Evolutionary conservation across 2,888 invertebrate genomes (phyloP), one percentile per base, ranked within the genome.

Genomic region (Hoplodrina ambigua): DNA sequence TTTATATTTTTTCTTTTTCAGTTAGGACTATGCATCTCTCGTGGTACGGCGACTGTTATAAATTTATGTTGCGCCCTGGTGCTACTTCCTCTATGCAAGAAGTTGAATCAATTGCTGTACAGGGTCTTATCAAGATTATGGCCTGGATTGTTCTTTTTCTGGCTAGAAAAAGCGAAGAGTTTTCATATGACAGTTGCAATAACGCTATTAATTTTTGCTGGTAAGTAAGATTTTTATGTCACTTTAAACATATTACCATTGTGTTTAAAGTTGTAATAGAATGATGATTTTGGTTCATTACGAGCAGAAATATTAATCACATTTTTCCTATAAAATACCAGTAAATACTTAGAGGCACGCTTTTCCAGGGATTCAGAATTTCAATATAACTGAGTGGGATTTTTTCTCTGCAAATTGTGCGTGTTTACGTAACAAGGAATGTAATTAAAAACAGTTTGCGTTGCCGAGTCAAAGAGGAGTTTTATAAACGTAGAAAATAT

Each of bases 131-230:
- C 94, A 11, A 89, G 89, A 78, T 52, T 93, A 61, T 95, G 94
- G 78, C 94, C 94, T 0, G 88, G 89, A 10, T 77, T 94, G 46
- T 94, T 96, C 84, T 94, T 95, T 87, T 91, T 93, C 75, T 96
- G 96, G 95, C 79, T 96, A 75, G 96, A 96, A 85, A 93, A 90
- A 70, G 94, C 96, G 54, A 96, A 96, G 87, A 94, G 94, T 69
- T 95, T 96, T 74, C 96, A 96, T 77, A 95, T 96, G 92, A 94
- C 94, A 53, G 94, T 96, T 57, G 96, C 96, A 17, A 86, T 92
- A 54, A 96, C 96, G 5, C 89, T 96, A 5, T 87, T 96, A 49
- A 49, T 94, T 20, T 96, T 96, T 88, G 94, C 96, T 81, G 95
- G 96, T 96, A 84, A 91, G 94, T 91, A 11, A 46, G 4, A 33